Evolutionary conservation across 2,797 vertebrate genomes (phyloP).

Genomic region (Tokudaia tokunoshimensis): DNA sequence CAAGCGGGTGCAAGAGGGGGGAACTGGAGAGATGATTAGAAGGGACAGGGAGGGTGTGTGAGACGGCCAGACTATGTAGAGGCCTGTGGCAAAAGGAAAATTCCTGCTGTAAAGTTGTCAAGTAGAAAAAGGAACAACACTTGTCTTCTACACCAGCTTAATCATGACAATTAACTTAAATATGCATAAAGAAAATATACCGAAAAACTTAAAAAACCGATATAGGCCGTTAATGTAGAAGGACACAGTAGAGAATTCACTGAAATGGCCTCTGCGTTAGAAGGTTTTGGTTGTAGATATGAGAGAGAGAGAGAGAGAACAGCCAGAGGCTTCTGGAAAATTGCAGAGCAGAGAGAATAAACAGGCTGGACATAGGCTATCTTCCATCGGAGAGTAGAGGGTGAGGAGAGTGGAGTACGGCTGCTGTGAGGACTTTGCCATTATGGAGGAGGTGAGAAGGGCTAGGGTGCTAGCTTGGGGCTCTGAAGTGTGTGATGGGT

Average conservation of each 20-base stretch:
- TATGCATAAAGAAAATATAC: conserved; percentile 14
- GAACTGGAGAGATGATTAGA: background rate
- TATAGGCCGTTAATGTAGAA: background rate
- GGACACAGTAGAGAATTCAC: background rate
- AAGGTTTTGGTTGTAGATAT: background rate
- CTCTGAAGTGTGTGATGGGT: background rate
- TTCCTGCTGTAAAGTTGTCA: background rate
- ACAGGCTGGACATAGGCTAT: background rate
- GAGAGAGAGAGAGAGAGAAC: background rate
- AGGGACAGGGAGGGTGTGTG: background rate
- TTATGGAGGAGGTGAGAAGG: background rate
- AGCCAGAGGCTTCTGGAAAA: background rate
- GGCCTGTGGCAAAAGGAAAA: background rate
- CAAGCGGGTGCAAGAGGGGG: background rate
- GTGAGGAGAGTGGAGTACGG: background rate
- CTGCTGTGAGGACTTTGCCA: background rate
- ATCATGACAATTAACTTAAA: background rate
- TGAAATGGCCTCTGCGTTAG: background rate
- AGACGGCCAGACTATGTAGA: background rate
- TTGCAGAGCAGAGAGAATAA: background rate
- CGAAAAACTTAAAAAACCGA: background rate
- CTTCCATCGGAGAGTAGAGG: background rate
- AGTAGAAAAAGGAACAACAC: background rate
- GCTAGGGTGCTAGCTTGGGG: background rate
- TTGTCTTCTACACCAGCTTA: background rate